These are phyloP conservation scores for Beris chalybata DNA, from an alignment of 2,888 invertebrate genomes.

Conservation along the genomic window DNA sequence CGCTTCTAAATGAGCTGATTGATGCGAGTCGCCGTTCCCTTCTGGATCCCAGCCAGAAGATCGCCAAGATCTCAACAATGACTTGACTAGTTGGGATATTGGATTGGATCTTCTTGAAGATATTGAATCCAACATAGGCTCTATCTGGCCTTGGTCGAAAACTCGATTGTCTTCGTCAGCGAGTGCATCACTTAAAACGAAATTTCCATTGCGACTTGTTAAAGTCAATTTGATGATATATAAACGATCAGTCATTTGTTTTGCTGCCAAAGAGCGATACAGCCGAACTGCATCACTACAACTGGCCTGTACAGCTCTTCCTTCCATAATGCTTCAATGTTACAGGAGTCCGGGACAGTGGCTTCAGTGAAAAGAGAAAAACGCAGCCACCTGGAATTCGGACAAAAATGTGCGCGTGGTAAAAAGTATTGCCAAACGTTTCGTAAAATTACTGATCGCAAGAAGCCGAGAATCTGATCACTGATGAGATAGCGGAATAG, in stretches of 20 bases:
- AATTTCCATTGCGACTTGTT: constrained; percentile 23
- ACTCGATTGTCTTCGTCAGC: constrained; percentile 7
- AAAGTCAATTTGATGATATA: constrained; percentile 26
- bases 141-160: not conserved
- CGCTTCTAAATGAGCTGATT: constrained; percentile 20
- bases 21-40: constrained; percentile 1
- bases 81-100: not conserved
- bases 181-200: constrained; percentile 24
- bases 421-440: constrained; percentile 21
- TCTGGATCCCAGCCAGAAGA: not conserved
- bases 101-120: not conserved
- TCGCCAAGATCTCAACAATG: constrained; percentile 5
- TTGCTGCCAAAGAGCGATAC: constrained; percentile 13
- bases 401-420: constrained; percentile 24
- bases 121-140: not conserved
- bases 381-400: constrained; percentile 24
- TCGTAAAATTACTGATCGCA: constrained; percentile 19
- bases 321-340: not conserved
- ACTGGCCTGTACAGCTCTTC: not conserved
- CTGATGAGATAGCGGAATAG: constrained; percentile 24
- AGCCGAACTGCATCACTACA: not conserved
- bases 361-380: constrained; percentile 10
- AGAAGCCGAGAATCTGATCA: constrained; percentile 16
- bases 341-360: not conserved
- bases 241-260: constrained; percentile 26